Evolutionary conservation across 2,113 vertebrate genomes (phyloP).

Genomic region (Toxotes jaculatrix): DNA sequence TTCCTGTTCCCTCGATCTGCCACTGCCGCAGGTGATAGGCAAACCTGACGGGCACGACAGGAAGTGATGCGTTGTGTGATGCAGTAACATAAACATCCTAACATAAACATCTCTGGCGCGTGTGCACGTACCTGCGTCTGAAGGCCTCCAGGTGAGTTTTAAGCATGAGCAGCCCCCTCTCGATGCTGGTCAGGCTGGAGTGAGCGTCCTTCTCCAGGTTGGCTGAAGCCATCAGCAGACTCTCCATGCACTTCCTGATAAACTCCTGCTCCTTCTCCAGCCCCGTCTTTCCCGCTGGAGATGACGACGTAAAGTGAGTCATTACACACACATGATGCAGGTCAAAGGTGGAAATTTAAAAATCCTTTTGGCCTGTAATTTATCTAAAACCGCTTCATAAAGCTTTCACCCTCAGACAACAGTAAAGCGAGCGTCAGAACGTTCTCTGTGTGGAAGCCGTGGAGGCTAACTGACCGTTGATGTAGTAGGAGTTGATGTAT

Average conservation of each 20-base stretch:
- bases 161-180: conserved; percentile 97
- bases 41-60: conserved; percentile 85
- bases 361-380: too few relatives aligned
- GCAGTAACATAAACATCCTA: too few relatives aligned
- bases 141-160: conserved; percentile 99
- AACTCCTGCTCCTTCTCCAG: conserved; percentile 99
- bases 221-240: conserved; percentile 95
- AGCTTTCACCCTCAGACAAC: background rate
- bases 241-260: conserved; percentile 99
- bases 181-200: conserved; percentile 96
- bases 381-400: too few relatives aligned
- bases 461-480: conserved; percentile 88
- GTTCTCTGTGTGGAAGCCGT: too few relatives aligned
- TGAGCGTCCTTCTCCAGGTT: conserved; percentile 95
- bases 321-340: background rate
- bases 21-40: conserved; percentile 98
- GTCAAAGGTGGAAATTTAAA: background rate
- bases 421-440: background rate
- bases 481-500: conserved; percentile 99
- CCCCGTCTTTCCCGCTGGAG: conserved; percentile 92
- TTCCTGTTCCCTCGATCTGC: conserved; percentile 99
- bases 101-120: too few relatives aligned
- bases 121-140: conserved; percentile 88
- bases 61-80: background rate
- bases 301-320: background rate